Percentiles rank a stretch among this genome's conserved stretches.
These are phyloP conservation scores for Spilosoma lubricipeda DNA, from an alignment of 2,888 invertebrate genomes.

Conservation along the genomic window DNA sequence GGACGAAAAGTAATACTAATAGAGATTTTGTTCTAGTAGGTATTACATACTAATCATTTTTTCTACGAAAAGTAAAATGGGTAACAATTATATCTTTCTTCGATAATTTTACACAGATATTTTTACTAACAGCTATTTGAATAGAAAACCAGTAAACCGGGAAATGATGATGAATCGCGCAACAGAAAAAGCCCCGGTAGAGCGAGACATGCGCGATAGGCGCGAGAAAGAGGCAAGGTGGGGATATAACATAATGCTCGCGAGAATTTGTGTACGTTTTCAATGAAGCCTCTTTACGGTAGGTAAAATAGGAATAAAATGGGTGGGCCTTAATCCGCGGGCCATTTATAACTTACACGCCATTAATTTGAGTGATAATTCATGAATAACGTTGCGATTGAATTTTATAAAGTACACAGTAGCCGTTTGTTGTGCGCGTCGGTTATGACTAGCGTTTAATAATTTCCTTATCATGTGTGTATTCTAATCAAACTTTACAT, in stretches of 20 bases:
- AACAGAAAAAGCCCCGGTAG: slow-evolving; percentile 74
- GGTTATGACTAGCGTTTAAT: slow-evolving; percentile 39
- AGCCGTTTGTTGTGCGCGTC: slow-evolving; percentile 40
- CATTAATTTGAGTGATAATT: slow-evolving; percentile 86
- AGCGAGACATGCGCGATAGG: slow-evolving; percentile 64
- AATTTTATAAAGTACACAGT: slow-evolving; percentile 67
- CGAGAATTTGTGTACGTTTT: slow-evolving; percentile 86
- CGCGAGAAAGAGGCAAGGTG: slow-evolving; percentile 65
- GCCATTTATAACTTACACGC: slow-evolving; percentile 86
- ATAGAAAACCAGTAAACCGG: slow-evolving; percentile 85
- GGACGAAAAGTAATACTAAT: slow-evolving; percentile 44
- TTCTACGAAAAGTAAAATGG: slow-evolving; percentile 28
- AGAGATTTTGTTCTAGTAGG: slow-evolving; percentile 31
- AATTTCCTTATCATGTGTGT: slow-evolving; percentile 57
- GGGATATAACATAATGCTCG: slow-evolving; percentile 83
- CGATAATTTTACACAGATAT: slow-evolving; percentile 49
- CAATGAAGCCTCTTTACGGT: slow-evolving; percentile 85
- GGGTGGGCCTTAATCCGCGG: slow-evolving; percentile 82
- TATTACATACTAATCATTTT: slow-evolving; percentile 9
- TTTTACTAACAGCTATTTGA: slow-evolving; percentile 68
- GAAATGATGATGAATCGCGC: slow-evolving; percentile 86
- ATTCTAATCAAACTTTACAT: slow-evolving; percentile 65
- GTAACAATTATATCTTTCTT: slow-evolving; percentile 47
- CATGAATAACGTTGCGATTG: slow-evolving; percentile 78
- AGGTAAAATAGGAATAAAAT: slow-evolving; percentile 86